A percentile compares a stretch with the other conserved stretches of the same genome.
Evolutionary conservation across 2,888 invertebrate species (phyloP).

Genomic region (Amphiduros pacificus): DNA sequence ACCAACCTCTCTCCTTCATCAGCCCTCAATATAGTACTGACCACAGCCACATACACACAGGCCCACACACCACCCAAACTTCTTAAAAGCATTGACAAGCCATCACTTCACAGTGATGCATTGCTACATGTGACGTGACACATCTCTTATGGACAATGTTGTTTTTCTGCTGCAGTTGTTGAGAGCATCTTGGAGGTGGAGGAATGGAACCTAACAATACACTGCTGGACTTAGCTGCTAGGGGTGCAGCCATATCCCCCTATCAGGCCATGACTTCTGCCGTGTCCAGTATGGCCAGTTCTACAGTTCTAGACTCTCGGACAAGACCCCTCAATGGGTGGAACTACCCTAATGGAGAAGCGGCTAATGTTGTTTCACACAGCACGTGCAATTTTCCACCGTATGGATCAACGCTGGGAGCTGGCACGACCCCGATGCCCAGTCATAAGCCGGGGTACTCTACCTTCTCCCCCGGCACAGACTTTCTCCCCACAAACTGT

Average conservation of each 20-base stretch:
- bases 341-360: conserved; percentile 6
- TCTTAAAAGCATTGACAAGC: no score
- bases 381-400: conserved; percentile 27
- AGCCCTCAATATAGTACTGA: no score
- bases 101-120: no score
- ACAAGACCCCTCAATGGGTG: conserved; percentile 13
- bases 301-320: neutral
- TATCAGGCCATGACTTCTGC: conserved; percentile 13
- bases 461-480: conserved; percentile 22
- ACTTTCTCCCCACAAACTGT: conserved; percentile 25
- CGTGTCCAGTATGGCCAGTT: conserved; percentile 1
- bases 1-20: no score
- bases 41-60: no score
- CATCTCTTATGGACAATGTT: no score
- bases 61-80: no score
- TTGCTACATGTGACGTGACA: no score
- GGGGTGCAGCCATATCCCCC: conserved; percentile 7
- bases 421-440: conserved; percentile 9
- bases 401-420: conserved; percentile 19
- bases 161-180: no score
- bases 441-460: conserved; percentile 23
- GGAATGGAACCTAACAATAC: conserved; percentile 9
- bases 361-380: conserved; percentile 2
- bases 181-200: no score
- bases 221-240: conserved; percentile 9